Base-by-base conservation (phyloP, 1,140 invertebrate species). In the Araneus ventricosus region DNA sequence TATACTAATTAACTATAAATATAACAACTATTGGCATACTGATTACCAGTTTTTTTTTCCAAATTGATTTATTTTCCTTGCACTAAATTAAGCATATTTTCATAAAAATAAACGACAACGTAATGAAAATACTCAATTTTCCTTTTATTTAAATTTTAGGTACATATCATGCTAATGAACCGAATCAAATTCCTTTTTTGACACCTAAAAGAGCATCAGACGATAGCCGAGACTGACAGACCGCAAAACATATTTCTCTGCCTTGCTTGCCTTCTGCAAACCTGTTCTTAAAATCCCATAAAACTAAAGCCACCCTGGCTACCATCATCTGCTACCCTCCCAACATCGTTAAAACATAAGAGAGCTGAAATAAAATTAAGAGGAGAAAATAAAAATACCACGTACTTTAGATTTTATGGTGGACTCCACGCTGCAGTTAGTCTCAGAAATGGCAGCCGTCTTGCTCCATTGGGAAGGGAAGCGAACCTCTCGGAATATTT, bases 281-380 rank as follows among this genome's bases (percentile, higher is more conserved):
- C 37, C 80, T 45, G 88, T 79, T 90, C 88, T 90, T 90, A 79
- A 90, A 90, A 52, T 75, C 88, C 30, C 88, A 90, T 90, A 90
- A 90, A 90, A 90, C 70, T 88, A 45, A 88, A 84, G 82, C 45
- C 82, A 59, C 45, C 52, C n/a, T 86, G 57, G 52, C 87, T 88
- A 34, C 87, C 63, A 63, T 14, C n/a, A 17, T 63, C 24, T 7
- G 63, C 37, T 30, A 27, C 22, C 39, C 80, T 84, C 85, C 45
- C 59, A 3, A 30, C 61, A 59, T 88, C 87, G 87, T 88, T 88
- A 88, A 88, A 88, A 63, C 87, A 80, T 41, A 70, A 87, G 59
- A 61, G 80, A 67, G 34, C 57, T n/a, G 75, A 90, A 90, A 90
- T 90, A 90, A 90, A 90, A 90, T 90, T 90, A 90, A 90, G 88